Percentiles rank a stretch among this genome's conserved stretches.
Conservation (phyloP, 2,797 vertebrate species). For the Gambusia yucatana region DNA sequence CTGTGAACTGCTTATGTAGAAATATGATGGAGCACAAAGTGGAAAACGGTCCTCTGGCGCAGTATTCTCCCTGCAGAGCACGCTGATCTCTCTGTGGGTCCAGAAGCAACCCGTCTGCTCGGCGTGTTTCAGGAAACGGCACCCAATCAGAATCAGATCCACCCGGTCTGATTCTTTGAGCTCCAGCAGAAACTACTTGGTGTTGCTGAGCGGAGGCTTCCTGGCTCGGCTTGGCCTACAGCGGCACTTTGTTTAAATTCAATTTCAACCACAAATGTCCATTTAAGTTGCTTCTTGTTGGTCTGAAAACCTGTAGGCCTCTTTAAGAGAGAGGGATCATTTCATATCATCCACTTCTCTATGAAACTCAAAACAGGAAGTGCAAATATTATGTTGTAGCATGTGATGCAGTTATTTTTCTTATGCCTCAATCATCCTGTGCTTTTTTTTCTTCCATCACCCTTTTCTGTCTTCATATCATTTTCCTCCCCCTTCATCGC, state of each 20-base stretch:
- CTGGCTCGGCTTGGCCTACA: conserved; percentile 48
- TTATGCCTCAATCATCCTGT: not conserved
- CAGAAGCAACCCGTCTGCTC: not conserved
- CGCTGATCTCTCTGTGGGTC: conserved; percentile 4
- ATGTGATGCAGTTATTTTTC: conserved; percentile 13
- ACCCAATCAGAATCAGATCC: conserved; percentile 35
- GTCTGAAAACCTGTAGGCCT: not conserved
- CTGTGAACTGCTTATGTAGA: conserved; percentile 31
- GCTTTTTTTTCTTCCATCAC: not conserved
- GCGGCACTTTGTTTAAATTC: conserved; percentile 54
- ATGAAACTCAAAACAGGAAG: conserved; percentile 72
- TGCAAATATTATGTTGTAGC: conserved; percentile 9
- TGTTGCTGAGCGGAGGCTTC: conserved; percentile 38
- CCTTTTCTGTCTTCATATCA: not conserved
- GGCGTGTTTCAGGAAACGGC: not conserved
- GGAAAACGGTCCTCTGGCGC: conserved; percentile 21
- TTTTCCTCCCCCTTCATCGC: not conserved
- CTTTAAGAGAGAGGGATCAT: conserved; percentile 21
- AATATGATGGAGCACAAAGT: conserved; percentile 30
- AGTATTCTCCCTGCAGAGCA: conserved; percentile 4
- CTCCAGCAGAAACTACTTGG: not conserved
- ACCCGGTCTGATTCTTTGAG: conserved; percentile 21
- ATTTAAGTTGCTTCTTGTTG: conserved; percentile 28
- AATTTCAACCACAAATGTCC: conserved; percentile 43
- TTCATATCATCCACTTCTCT: conserved; percentile 57